These are phyloP conservation scores for Nothobranchius furzeri DNA, from an alignment of 2,113 vertebrate species.

Conservation along the genomic window DNA sequence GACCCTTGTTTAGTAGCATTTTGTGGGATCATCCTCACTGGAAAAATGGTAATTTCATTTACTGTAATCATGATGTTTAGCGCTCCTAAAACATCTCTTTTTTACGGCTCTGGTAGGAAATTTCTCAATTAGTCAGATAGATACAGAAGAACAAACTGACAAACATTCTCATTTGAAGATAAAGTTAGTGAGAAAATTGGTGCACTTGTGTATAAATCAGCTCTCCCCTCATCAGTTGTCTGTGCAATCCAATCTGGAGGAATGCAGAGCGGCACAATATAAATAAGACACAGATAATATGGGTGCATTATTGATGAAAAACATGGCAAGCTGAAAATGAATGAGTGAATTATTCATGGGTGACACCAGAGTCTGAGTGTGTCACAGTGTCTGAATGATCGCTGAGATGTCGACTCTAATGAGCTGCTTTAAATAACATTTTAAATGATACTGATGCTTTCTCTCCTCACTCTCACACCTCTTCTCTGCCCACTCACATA, in stretches of 20 bases:
- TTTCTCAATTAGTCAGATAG: neutral
- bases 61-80: neutral
- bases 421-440: constrained; percentile 51
- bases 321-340: constrained; percentile 58
- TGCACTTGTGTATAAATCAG: constrained; percentile 27
- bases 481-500: constrained; percentile 17
- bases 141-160: neutral
- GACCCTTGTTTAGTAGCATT: neutral
- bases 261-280: constrained; percentile 40
- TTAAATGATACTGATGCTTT: constrained; percentile 33
- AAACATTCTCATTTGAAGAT: neutral
- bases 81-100: neutral
- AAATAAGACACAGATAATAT: constrained; percentile 53
- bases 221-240: constrained; percentile 19
- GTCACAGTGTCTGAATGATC: constrained; percentile 44
- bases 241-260: constrained; percentile 43
- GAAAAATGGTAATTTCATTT: neutral
- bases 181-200: neutral
- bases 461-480: constrained; percentile 11
- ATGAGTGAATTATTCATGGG: constrained; percentile 63
- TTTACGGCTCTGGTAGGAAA: neutral
- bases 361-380: constrained; percentile 44
- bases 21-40: neutral
- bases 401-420: constrained; percentile 38
- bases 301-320: constrained; percentile 64